Evolutionary conservation across 2,113 vertebrate genomes (phyloP), one percentile per base, ranked within the genome.

Genomic region (Suricata suricatta): DNA sequence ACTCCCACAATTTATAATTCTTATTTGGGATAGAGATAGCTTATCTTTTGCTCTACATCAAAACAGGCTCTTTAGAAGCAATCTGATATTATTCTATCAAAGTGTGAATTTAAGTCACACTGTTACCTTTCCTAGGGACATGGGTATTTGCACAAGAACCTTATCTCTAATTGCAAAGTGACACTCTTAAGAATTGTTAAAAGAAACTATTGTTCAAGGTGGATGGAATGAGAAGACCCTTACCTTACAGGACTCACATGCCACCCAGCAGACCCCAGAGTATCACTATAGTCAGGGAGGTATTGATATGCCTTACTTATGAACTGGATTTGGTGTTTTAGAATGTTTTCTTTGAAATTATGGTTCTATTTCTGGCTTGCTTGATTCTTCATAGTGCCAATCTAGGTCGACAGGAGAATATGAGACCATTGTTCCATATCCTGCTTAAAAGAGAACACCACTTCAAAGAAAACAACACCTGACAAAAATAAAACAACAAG

Each of bases 401-500:
- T 64, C 64, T 90, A 96, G 90, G 82, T 95, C 19, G 14, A 87
- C 6, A 83, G 80, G 84, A 94, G 86, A 96, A 89, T 96, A 81
- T 60, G 31, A 96, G 88, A 82, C 41, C 69, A 91, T 92, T 89
- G 80, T 93, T 92, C 57, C 41, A 94, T 66, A 88, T 60, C 15
- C n/a, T 7, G 9, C 72, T 91, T 95, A 84, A 94, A 96, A 96
- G 57, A 87, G 54, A 97, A 95, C 71, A 88, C 16, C 66, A 83
- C 57, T 97, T 97, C 90, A 95, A 93, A 97, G 87, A 82, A 11
- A 33, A 88, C 90, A 89, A 19, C 44, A 93, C 52, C 81, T 86
- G 83, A 95, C 50, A 82, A 87, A 94, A 95, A 88, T 60, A 93
- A 96, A 95, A 87, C 38, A 95, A 91, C n/a, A 86, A 83, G 38